Percentiles rank a stretch among this genome's conserved stretches.
Evolutionary conservation across 2,797 vertebrate genomes (phyloP).

Genomic region (Psittacula derbiana): DNA sequence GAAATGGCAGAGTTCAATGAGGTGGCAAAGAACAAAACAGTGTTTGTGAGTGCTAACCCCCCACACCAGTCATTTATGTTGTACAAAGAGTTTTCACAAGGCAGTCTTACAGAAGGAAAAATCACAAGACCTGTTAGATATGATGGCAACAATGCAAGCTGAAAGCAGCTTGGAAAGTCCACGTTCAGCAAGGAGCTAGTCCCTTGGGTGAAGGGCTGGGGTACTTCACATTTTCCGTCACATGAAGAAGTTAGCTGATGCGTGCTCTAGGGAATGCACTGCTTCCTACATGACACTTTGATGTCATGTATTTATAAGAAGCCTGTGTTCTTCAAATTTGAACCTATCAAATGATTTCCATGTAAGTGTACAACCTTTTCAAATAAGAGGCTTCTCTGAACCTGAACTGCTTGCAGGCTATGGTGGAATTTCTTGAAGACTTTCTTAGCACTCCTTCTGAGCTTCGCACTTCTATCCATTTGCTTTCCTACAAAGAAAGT

Average conservation of each 20-base stretch:
- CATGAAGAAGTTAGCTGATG: neutral
- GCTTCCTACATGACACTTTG: neutral
- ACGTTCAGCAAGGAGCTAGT: neutral
- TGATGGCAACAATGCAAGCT: neutral
- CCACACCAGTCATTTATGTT: neutral
- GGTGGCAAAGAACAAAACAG: neutral
- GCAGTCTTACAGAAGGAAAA: neutral
- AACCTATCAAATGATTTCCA: neutral
- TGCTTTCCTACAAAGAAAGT: neutral
- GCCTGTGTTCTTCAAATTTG: neutral
- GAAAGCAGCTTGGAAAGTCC: neutral
- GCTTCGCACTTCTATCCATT: neutral
- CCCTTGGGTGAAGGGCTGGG: neutral
- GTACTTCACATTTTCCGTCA: neutral
- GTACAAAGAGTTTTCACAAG: neutral
- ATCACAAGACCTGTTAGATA: neutral
- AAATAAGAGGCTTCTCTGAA: neutral
- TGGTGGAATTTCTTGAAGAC: neutral
- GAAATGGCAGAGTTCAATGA: neutral
- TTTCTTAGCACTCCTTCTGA: neutral
- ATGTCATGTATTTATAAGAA: neutral
- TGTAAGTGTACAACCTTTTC: neutral
- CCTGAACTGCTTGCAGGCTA: neutral
- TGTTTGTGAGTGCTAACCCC: neutral
- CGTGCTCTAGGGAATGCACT: neutral